Evolutionary conservation across 2,888 invertebrate species (phyloP), one percentile per base, ranked within the genome.

Genomic region (Drosophila paracracens): DNA sequence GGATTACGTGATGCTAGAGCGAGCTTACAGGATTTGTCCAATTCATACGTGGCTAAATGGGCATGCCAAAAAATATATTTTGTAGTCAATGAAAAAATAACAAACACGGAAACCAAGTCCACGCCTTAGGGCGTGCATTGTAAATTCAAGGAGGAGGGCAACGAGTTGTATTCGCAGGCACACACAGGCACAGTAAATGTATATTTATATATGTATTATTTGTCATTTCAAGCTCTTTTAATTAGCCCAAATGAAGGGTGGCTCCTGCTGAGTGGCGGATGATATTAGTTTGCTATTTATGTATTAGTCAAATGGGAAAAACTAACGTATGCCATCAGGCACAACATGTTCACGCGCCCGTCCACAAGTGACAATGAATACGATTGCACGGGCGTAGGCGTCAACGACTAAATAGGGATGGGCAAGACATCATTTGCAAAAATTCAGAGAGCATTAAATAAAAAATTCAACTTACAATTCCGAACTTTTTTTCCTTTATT

Each of bases 191-290:
- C 40, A n/a, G n/a, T 10, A 6, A 16, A 16, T 16, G 5, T 16
- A 43, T 21, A 43, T 13, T 6, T 21, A 43, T 13, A 2, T 21
- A 11, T 21, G 6, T 2, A 59, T 54, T 18, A 13, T 56, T 27
- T 38, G 50, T 57, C 57, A 38, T 18, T 56, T 58, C 27, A 59
- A 71, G 58, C 46, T 51, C 62, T 67, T 64, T 72, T 88, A 86
- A 86, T 86, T 86, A 83, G 72, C 54, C 50, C 59, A 66, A 56
- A 57, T 74, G 64, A 69, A 65, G 65, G 57, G 38, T 71, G 57
- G 54, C 67, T 52, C 81, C 72, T 52, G 72, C 58, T 54, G 79
- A 54, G 72, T 29, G 52, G 25, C n/a, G 48, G 38, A 27, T 57
- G 56, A 33, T 59, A 21, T 60, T 33, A 36, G 59, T 66, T 36